Evolutionary conservation across 2,113 vertebrate genomes (phyloP), one percentile per base, ranked within the genome.

Genomic region (Perca schrenkii): DNA sequence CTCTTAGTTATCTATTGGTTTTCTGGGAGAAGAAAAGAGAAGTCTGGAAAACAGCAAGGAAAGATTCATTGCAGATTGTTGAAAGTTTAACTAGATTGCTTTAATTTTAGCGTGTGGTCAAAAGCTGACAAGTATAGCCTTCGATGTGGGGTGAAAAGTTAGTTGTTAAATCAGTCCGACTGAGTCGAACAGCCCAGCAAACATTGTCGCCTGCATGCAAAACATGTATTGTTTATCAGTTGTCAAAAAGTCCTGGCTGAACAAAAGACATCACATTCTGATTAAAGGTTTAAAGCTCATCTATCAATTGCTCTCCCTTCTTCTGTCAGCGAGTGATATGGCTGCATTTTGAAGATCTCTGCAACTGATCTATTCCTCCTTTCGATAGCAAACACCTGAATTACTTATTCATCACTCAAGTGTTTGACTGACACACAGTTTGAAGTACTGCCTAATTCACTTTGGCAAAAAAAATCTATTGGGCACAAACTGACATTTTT

Each of bases 341-440:
- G 58, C 70, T 61, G 58, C 60, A 56, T 85, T 88, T 88, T 81
- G 36, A 89, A 90, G 71, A 89, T 88, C 80, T 76, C 34, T 78
- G 31, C 86, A 74, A 88, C 79, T 83, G 74, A 92, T 88, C 79
- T 72, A n/a, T 80, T 87, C 82, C 74, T 80, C 52, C 58, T 71
- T 81, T 56, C 74, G 75, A 86, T 25, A 80, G 71, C 77, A 86
- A 89, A 87, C 86, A 91, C 84, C 82, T 87, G 49, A 87, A 90
- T 88, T 79, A 92, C 77, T 87, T 86, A 92, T 89, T 88, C 83
- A 92, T 92, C 84, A 86, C 74, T 91, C 73, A 56, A 86, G 71
- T 73, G 83, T 79, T 74, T 89, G 84, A 87, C 74, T 85, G 89
- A 81, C 80, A 65, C 70, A 28, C 63, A 81, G 85, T 84, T 91